Evolutionary conservation across 2,797 vertebrate species (phyloP).

Genomic region (Tolypeutes matacus): DNA sequence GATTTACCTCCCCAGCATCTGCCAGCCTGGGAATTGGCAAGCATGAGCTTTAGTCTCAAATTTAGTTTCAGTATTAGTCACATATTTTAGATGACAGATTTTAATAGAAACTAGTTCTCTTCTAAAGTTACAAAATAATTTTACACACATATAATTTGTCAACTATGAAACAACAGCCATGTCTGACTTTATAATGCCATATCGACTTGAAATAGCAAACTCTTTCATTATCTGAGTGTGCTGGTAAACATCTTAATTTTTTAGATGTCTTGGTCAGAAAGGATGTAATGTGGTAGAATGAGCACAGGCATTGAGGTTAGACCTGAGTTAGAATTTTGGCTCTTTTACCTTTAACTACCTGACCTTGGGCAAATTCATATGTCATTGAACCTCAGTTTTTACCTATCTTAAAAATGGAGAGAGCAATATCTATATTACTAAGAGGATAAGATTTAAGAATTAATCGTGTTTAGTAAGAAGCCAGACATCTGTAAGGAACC

Average conservation of each 20-base stretch:
- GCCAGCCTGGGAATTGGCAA: background rate
- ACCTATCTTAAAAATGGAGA: background rate
- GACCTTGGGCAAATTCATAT: background rate
- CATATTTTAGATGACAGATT: background rate
- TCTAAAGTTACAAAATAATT: background rate
- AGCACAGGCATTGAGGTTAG: background rate
- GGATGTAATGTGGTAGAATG: background rate
- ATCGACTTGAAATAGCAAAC: background rate
- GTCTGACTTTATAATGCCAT: background rate
- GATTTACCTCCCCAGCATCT: background rate
- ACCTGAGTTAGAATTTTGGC: background rate
- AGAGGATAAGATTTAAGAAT: background rate
- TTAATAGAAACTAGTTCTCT: background rate
- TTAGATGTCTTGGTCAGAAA: background rate
- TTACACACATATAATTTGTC: background rate
- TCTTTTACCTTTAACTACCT: background rate
- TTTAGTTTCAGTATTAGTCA: background rate
- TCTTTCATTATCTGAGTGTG: background rate
- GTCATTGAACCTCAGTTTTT: background rate
- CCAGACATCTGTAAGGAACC: background rate
- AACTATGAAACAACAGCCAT: background rate
- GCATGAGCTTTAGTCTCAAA: background rate
- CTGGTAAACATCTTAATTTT: background rate
- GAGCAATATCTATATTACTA: background rate
- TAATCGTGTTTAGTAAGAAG: background rate